Base-by-base conservation (phyloP, 1,140 invertebrate genomes). In the Aporrectodea caliginosa region DNA sequence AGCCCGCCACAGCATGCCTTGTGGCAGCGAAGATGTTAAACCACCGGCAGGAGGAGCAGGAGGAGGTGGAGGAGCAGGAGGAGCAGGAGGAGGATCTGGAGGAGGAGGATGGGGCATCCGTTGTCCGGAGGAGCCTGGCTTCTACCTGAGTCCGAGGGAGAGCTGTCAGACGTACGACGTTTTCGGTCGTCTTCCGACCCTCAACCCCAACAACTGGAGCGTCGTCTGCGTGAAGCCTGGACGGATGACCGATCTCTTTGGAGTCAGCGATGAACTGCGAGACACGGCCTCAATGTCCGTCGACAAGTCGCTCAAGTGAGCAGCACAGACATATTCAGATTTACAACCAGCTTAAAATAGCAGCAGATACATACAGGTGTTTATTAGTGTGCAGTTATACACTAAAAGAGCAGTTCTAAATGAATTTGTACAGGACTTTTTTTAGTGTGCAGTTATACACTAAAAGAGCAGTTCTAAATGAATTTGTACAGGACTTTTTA, bases 131-230 rank as follows among this genome's bases (percentile, higher is more conserved):
- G 79, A 78, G 29, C 43, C 75, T 12, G 81, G 81, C 1, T 82
- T 78, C 77, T 82, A 77, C 68, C 75, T 82, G 32, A 58, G 80
- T 69, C 81, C 81, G 43, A 43, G 58, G 34, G 79, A 34, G 16
- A 32, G 74, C 6, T 82, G 81, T 69, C 35, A 77, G 69, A 80
- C 81, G 0, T 80, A 78, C 71, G 70, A 35, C 33, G 30, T 34
- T 31, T 72, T 73, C 35, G 81, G 81, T 29, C 27, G 69, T 33
- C 73, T 81, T 27, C 81, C 81, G 16, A 31, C 35, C 31, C 74
- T 79, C 27, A 77, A 77, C 71, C 58, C 58, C 6, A 71, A n/a
- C 1, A 35, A 69, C 29, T 35, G 58, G 0, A 77, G 32, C 69
- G 78, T 81, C 6, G 35, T 79, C 0, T 81, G 81, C 71, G 73